A percentile compares a stretch with the other conserved stretches of the same genome.
Evolutionary conservation across 2,797 vertebrate species (phyloP).

Genomic region (Anolis apletophallus): DNA sequence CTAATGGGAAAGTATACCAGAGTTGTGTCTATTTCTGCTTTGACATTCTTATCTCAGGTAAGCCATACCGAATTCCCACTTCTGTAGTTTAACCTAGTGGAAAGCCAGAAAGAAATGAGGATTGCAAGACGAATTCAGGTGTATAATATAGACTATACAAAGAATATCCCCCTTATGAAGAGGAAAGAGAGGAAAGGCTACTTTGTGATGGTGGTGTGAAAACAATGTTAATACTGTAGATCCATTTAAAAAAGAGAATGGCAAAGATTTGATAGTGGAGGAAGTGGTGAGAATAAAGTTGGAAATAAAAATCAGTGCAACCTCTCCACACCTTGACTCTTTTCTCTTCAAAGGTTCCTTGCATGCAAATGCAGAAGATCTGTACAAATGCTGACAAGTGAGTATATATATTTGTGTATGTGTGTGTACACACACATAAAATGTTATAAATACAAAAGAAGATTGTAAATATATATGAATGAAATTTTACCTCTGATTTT

Average conservation of each 20-base stretch:
- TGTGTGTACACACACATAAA: too few species aligned
- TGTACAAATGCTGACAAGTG: slow-evolving; percentile 77
- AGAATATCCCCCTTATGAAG: neutral
- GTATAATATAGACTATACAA: neutral
- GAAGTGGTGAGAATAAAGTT: neutral
- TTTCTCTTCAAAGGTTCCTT: slow-evolving; percentile 69
- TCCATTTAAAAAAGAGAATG: neutral
- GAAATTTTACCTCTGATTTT: neutral
- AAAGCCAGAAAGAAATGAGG: neutral
- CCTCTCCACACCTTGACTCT: neutral
- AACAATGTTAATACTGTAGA: accelerated
- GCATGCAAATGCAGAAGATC: slow-evolving; percentile 72
- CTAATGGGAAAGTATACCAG: neutral
- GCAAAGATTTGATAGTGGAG: neutral
- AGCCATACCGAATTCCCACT: slow-evolving; percentile 49
- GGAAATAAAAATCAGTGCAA: neutral
- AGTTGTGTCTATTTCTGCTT: slow-evolving; percentile 27
- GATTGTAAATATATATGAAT: neutral
- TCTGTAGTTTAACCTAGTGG: neutral
- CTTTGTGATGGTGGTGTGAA: neutral
- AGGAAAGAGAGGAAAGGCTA: neutral
- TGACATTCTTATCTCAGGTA: slow-evolving; percentile 69
- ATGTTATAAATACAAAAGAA: neutral
- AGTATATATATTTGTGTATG: slow-evolving; percentile 61
- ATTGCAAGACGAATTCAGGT: neutral